phyloP scores from a whole-genome alignment of 2,888 invertebrate species.

The Phyto melanocephala region DNA sequence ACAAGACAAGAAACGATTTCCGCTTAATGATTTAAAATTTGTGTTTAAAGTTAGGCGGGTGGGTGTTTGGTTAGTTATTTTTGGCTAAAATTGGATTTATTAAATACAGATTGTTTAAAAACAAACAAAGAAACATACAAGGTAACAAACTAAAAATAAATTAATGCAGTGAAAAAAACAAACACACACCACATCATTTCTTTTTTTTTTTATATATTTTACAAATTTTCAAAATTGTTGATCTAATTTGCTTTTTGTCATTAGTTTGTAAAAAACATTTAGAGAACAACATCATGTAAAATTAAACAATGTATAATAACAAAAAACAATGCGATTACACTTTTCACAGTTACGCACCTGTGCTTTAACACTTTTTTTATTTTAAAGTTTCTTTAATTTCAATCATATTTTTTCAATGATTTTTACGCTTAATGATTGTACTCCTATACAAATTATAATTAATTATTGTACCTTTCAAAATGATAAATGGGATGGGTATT shows the following conservation, averaged over 20 bases:
- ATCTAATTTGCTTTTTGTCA: neutral
- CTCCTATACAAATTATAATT: too few relatives aligned
- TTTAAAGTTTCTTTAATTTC: constrained; percentile 13
- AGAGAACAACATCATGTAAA: neutral
- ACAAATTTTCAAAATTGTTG: neutral
- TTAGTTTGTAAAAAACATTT: neutral
- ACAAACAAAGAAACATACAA: neutral
- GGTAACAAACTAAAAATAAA: neutral
- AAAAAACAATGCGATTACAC: neutral
- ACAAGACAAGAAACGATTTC: constrained; percentile 23
- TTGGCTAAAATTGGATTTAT: neutral
- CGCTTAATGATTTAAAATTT: constrained; percentile 34
- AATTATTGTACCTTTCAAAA: too few relatives aligned
- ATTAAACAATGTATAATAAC: neutral
- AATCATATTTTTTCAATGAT: neutral
- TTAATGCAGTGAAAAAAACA: neutral
- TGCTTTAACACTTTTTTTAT: too few relatives aligned
- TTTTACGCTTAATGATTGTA: constrained; percentile 24
- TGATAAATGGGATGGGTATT: too few relatives aligned
- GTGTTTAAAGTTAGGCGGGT: constrained; percentile 24
- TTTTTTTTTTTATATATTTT: neutral
- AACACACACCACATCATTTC: neutral
- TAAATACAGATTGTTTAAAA: neutral
- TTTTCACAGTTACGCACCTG: constrained; percentile 13
- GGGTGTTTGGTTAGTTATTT: neutral